Base-by-base conservation (phyloP, 2,113 vertebrate species). In the Desmodus rotundus region DNA sequence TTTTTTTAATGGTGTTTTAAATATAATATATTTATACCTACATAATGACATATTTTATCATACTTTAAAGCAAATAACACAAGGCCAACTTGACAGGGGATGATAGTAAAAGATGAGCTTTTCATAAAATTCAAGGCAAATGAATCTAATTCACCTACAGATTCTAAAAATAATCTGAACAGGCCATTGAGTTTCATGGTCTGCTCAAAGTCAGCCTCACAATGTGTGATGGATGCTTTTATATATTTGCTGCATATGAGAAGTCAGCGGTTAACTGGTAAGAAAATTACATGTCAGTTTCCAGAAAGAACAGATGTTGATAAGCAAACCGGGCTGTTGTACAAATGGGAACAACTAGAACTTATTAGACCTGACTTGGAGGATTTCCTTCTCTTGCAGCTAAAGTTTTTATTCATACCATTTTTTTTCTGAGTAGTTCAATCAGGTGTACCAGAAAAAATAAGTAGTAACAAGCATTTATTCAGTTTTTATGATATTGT, bases 281-380 rank as follows among this genome's bases (percentile, higher is more conserved):
- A 92, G 93, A 95, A 96, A 98, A 97, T 95, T 93, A 94, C 81
- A 68, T 97, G 96, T 96, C 96, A 90, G 45, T 74, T 97, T 92
- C 91, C 81, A 91, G 85, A 90, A 92, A 91, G 92, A 93, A 28
- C 72, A 92, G 87, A 96, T 76, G 77, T 94, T 24, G 50, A 95
- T 86, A 95, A 95, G 50, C 67, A 90, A 96, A 87, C 22, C 26
- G 24, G 1, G 50, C 43, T 50, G 56, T n/a, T 73, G 61, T 50
- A 82, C 36, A 72, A 89, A 93, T 24, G 58, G 54, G 28, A 96
- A 56, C 33, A 61, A 74, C 36, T 54, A 36, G 56, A 84, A 78
- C 68, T 89, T 77, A 68, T 45, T 81, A 65, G 85, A 63, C 12
- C 31, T 45, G 61, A 70, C 77, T 89, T 82, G n/a, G 84, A 70